A percentile compares a stretch with the other conserved stretches of the same genome.
phyloP scores from a whole-genome alignment of 2,888 invertebrate genomes.

The Shargacucullia verbasci region DNA sequence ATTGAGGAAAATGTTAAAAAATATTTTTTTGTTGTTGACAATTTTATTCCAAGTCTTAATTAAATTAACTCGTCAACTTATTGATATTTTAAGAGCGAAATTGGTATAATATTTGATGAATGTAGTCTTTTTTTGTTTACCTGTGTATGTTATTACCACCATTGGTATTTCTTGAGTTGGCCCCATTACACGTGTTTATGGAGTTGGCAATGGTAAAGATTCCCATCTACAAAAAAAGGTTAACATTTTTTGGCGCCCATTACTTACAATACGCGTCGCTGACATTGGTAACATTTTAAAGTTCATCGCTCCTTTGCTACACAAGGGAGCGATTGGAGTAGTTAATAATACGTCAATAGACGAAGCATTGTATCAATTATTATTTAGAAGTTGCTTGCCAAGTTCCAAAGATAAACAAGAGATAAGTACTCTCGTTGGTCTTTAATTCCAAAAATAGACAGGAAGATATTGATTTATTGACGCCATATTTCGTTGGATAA shows the following conservation, averaged over 20 bases:
- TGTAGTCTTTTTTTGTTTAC: too few species aligned
- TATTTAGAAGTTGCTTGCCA: not conserved
- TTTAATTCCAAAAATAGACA: constrained; percentile 1
- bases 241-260: too few species aligned
- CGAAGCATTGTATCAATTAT: not conserved
- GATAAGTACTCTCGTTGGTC: not conserved
- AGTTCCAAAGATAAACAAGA: too few species aligned
- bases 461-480: not conserved
- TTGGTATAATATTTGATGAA: not conserved
- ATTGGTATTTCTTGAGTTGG: too few species aligned
- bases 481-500: not conserved
- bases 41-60: not conserved
- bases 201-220: too few species aligned
- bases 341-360: too few species aligned
- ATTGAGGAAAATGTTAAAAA: constrained; percentile 67
- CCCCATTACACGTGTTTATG: too few species aligned
- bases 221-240: too few species aligned
- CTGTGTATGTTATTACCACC: too few species aligned
- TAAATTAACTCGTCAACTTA: not conserved
- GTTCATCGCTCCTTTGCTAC: not conserved
- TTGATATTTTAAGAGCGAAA: not conserved
- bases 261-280: too few species aligned
- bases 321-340: too few species aligned
- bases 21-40: not conserved
- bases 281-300: not conserved